phyloP scores from a whole-genome alignment of 2,797 vertebrate species.

The Labeo calbasu region DNA sequence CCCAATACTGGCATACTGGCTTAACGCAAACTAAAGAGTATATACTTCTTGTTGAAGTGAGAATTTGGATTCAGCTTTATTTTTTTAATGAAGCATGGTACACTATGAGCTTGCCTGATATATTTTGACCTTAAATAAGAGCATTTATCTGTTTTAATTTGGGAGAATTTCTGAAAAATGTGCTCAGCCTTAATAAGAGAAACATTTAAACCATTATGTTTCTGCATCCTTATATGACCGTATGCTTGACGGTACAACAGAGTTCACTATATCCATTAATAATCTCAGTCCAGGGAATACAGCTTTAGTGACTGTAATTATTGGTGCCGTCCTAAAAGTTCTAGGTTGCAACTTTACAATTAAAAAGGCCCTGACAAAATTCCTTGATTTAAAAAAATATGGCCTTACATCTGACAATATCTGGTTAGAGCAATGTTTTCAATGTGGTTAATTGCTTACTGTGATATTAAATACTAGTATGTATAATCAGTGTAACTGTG shows the following conservation, averaged over 20 bases:
- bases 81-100: not conserved
- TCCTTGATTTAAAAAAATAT: not conserved
- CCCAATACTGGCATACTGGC: not conserved
- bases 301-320: not conserved
- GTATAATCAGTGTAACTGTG: constrained; percentile 8
- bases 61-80: not conserved
- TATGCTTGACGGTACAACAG: not conserved
- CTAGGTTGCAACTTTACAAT: not conserved
- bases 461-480: constrained; percentile 36
- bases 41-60: not conserved
- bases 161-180: not conserved
- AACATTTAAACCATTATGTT: not conserved
- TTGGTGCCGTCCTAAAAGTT: not conserved
- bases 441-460: constrained; percentile 47
- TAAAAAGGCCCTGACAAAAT: not conserved
- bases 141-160: not conserved
- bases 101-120: not conserved
- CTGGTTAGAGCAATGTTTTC: not conserved
- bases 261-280: not conserved
- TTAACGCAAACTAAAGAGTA: not conserved
- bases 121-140: not conserved
- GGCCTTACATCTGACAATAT: constrained; percentile 5
- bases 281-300: not conserved
- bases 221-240: not conserved
- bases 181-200: not conserved